Conservation (phyloP, 2,888 invertebrate species). For the Limnephilus rhombicus region DNA sequence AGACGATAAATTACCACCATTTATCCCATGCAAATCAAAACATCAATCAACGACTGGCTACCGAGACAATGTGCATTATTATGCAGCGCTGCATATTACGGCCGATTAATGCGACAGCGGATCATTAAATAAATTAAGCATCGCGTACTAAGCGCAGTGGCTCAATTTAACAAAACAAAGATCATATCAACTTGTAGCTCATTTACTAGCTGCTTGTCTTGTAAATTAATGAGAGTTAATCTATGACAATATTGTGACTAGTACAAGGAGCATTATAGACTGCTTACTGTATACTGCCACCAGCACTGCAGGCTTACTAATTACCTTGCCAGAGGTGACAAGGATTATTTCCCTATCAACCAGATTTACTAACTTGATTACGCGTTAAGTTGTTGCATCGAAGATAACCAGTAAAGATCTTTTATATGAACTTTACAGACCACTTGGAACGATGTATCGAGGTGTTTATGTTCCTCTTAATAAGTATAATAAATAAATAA, state of each 20-base stretch:
- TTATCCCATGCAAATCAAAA: slow-evolving; percentile 32
- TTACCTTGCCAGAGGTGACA: slow-evolving; percentile 2
- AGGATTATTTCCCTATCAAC: neutral
- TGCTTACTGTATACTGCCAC: neutral
- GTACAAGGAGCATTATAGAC: slow-evolving; percentile 1
- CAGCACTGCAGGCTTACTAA: neutral
- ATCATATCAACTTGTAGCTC: slow-evolving; percentile 38
- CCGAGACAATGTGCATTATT: slow-evolving; percentile 26
- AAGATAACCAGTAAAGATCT: neutral
- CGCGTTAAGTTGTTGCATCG: neutral
- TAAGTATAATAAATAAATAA: neutral
- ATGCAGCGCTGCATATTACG: slow-evolving; percentile 17
- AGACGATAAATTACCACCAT: neutral
- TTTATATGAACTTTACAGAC: neutral
- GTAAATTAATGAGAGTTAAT: slow-evolving; percentile 41
- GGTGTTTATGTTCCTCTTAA: neutral
- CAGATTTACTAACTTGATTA: neutral
- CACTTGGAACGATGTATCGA: neutral
- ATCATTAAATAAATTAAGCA: slow-evolving; percentile 41
- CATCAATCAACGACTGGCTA: slow-evolving; percentile 18
- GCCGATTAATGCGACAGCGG: slow-evolving; percentile 44
- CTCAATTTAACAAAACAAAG: slow-evolving; percentile 35
- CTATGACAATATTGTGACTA: slow-evolving; percentile 32
- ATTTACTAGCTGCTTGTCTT: slow-evolving; percentile 14
- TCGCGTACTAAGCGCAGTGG: slow-evolving; percentile 31